Evolutionary conservation across 1,140 invertebrate genomes (phyloP).

Genomic region (Cryptotermes secundus): DNA sequence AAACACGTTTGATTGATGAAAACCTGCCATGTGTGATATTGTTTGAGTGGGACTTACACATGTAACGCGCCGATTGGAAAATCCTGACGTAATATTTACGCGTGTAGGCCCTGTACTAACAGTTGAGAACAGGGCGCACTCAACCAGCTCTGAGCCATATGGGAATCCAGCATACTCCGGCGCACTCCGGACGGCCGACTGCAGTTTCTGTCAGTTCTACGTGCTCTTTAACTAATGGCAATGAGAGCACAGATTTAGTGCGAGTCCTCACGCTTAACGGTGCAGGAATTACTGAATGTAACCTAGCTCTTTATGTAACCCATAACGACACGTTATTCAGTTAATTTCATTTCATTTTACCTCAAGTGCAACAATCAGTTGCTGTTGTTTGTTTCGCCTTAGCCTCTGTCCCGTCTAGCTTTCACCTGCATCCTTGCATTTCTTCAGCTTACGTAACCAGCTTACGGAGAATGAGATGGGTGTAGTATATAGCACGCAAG

Average conservation of each 20-base stretch:
- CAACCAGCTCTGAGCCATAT: not conserved
- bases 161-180: not conserved
- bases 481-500: no score
- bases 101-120: not conserved
- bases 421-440: no score
- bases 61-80: slow-evolving; percentile 9
- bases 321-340: no score
- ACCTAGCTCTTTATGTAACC: no score
- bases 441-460: no score
- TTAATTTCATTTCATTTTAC: no score
- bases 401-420: no score
- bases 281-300: no score
- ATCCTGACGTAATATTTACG: slow-evolving; percentile 15
- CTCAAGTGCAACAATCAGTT: no score
- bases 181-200: not conserved
- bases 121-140: not conserved
- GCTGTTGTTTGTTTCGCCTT: no score
- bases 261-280: no score
- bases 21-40: slow-evolving; percentile 12
- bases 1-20: slow-evolving; percentile 9
- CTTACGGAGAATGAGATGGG: no score
- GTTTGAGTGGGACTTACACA: slow-evolving; percentile 15
- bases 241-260: not conserved
- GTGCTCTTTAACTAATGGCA: not conserved
- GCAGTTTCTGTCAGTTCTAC: not conserved